Base-by-base conservation (phyloP, 1,140 invertebrate genomes). In the Heterodera carotae region DNA sequence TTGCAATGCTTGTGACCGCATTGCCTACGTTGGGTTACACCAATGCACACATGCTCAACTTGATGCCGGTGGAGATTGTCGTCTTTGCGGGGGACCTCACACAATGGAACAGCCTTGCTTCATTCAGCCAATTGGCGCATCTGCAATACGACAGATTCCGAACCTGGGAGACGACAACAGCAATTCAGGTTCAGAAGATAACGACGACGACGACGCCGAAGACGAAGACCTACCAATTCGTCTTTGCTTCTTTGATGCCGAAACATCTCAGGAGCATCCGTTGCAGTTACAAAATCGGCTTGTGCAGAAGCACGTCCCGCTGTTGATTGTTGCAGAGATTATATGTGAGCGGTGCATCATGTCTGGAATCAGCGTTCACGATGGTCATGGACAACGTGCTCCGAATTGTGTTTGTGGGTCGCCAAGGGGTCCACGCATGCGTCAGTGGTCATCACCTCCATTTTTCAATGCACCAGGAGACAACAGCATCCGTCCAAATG, bases 201-300 rank as follows among this genome's bases (percentile, higher is more conserved):
- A 62, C 7, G 60, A 62, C 18, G 60, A 62, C 6, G n/a, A 62
- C 6, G 69, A 75, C 7, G 56, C 75, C n/a, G 60, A 75, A 34
- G 73, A 33, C 33, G 69, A 71, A 71, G 7, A 39, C 22, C 7
- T 43, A 18, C 36, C 68, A 7, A 69, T 69, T 1, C 72, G 72
- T 29, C 25, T 69, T 3, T 64, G 56, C 48, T 75, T 64, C 27
- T 75, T 72, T 39, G 68, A 69, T 74, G 69, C 72, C 12, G 72
- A 75, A 53, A 68, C 68, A 7, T 27, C n/a, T 18, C 68, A 69
- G 31, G 68, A 69, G 7, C 6, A 8, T 7, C n/a, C 36, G 7
- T 22, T 69, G 68, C 36, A 43, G 27, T 18, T 69, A 18, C 68
- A 31, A n/a, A 64, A 7, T 6, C 36, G 22, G 68, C n/a, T 69